These are phyloP conservation scores for Caenorhabditis macrosperma DNA, from an alignment of 2,888 invertebrate species.

Conservation along the genomic window DNA sequence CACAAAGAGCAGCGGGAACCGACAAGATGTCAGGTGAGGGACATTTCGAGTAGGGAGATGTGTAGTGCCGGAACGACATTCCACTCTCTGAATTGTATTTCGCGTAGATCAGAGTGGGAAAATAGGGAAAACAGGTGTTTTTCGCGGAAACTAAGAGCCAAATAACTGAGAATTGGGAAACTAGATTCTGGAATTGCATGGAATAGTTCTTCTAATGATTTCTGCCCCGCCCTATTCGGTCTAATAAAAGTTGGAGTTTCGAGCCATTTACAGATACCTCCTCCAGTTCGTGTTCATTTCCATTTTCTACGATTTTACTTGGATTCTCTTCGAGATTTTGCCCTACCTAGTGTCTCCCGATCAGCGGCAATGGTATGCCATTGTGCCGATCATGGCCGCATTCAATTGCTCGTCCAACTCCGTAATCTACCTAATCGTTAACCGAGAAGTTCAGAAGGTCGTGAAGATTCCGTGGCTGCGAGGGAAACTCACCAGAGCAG, in stretches of 20 bases:
- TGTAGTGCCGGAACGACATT: no score
- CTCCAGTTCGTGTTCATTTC: constrained; percentile 60
- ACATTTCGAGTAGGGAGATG: neutral
- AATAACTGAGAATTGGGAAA: no score
- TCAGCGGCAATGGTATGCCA: constrained; percentile 26
- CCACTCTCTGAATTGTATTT: no score
- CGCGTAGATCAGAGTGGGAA: no score
- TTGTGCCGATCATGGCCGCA: constrained; percentile 42
- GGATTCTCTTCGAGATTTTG: constrained; percentile 57
- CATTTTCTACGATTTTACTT: constrained; percentile 54
- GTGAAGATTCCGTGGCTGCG: constrained; percentile 4
- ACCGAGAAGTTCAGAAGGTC: constrained; percentile 47
- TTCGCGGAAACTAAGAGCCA: no score
- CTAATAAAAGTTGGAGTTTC: neutral
- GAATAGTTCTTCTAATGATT: no score
- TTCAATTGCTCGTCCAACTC: constrained; percentile 58
- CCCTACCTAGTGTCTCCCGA: constrained; percentile 47
- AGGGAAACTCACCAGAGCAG: neutral
- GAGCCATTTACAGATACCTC: constrained; percentile 43
- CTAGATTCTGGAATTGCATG: no score
- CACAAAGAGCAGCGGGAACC: neutral
- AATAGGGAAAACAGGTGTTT: no score
- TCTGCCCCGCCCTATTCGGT: no score
- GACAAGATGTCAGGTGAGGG: constrained; percentile 26
- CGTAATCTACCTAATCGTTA: constrained; percentile 49